Evolutionary conservation across 2,797 vertebrate species (phyloP), one percentile per base, ranked within the genome.

Genomic region (Notolepis coatsorum): DNA sequence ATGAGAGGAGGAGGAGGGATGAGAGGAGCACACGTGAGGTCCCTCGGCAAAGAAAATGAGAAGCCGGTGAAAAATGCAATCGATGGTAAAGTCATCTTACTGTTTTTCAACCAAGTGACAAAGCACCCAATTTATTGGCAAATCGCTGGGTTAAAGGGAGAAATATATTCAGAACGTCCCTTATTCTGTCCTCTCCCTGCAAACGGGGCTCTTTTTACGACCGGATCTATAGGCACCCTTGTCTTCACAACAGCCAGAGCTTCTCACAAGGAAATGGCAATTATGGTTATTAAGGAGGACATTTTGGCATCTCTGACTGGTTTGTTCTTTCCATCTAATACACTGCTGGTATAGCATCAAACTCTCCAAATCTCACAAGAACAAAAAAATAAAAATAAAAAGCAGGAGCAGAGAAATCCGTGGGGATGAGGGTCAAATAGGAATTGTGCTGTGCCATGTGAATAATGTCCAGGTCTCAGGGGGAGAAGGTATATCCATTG

Each of bases 311-410:
- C 92, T 88, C 87, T 61, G 71, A 86, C 85, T 90, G 90, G 93
- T 94, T 94, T 93, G 91, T 93, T 90, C 90, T 84, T 90, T 78
- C 85, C 81, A 81, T 91, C 89, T 89, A 86, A 85, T 86, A 86
- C n/a, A n/a, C 79, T 91, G 91, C 87, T 87, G 87, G 87, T 89
- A n/a, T n/a, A 89, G 85, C 88, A 92, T 92, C 91, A 92, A 93
- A 92, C 90, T 92, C 83, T 62, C 53, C 63, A 86, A 91, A 92
- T 93, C 87, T 85, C 85, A 89, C 82, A 84, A 88, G 93, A 92
- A 92, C 88, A 87, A 83, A 86, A 89, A 92, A 92, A 93, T 89
- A 91, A 91, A 92, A 88, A 86, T 84, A 86, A 90, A 93, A 92
- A 92, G 92, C 88, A 90, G 20, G 50, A 70, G 18, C 84, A 91